Percentiles rank a stretch among this genome's conserved stretches.
Conservation (phyloP, 2,888 invertebrate species). For the Abscondita cerata region DNA sequence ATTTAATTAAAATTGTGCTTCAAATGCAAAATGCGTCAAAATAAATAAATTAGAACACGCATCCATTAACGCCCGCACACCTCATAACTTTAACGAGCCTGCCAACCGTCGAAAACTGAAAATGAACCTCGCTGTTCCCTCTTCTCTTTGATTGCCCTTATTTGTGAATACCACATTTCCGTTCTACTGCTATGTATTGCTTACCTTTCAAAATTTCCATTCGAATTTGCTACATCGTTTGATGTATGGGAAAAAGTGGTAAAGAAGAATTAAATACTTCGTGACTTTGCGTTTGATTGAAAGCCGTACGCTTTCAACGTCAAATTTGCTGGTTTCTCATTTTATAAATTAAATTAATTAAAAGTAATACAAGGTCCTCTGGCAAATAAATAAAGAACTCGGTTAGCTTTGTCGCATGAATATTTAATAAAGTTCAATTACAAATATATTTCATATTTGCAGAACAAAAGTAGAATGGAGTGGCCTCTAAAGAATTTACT, state of each 20-base stretch:
- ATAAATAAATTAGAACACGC: constrained; percentile 36
- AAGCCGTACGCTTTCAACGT: too few relatives aligned
- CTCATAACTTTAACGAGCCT: constrained; percentile 29
- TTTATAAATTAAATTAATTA: too few relatives aligned
- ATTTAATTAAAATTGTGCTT: constrained; percentile 34
- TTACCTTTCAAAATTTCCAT: constrained; percentile 27
- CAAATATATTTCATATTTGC: too few relatives aligned
- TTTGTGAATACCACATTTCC: constrained; percentile 29
- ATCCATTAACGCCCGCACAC: constrained; percentile 31
- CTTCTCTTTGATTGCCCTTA: constrained; percentile 31
- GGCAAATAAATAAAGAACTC: too few relatives aligned
- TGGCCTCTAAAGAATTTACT: too few relatives aligned
- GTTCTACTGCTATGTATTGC: constrained; percentile 17
- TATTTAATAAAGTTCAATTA: too few relatives aligned
- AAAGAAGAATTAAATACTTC: too few relatives aligned
- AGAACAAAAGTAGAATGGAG: too few relatives aligned
- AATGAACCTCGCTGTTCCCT: constrained; percentile 17
- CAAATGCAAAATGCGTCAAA: constrained; percentile 33
- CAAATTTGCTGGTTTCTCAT: too few relatives aligned
- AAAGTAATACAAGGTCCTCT: too few relatives aligned
- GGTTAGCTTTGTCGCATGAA: too few relatives aligned
- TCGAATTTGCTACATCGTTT: constrained; percentile 17
- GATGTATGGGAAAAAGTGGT: not conserved
- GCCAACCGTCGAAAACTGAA: constrained; percentile 26
- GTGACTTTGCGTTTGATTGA: too few relatives aligned